Percentiles rank a stretch among this genome's conserved stretches.
phyloP scores from a whole-genome alignment of 2,888 invertebrate species.

The Tenthredo notha region DNA sequence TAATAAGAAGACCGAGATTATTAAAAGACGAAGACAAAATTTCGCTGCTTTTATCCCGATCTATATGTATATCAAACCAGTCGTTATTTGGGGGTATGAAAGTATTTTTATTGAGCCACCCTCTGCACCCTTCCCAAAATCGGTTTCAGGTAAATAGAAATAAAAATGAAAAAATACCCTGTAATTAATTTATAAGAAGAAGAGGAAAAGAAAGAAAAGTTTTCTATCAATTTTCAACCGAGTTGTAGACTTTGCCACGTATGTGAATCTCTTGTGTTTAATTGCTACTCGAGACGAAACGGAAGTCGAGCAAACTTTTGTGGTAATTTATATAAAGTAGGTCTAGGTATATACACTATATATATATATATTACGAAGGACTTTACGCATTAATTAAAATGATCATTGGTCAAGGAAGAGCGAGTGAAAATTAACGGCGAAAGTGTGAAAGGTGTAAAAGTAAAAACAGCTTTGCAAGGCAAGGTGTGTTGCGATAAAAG shows the following conservation, averaged over 20 bases:
- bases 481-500: neutral
- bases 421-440: neutral
- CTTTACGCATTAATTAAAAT: slow-evolving; percentile 3
- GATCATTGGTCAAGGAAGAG: neutral
- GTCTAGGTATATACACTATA: neutral
- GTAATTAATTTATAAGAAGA: no score
- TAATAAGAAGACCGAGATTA: neutral
- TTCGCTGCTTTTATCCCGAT: neutral
- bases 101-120: no score
- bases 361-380: neutral
- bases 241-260: neutral
- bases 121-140: no score
- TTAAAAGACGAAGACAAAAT: neutral
- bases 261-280: neutral
- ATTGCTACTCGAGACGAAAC: neutral
- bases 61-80: neutral
- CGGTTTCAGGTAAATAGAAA: no score
- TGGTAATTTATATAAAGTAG: neutral
- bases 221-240: no score
- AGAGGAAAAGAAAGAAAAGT: no score
- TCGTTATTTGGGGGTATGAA: no score
- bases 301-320: neutral
- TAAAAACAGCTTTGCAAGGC: neutral
- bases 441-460: slow-evolving; percentile 38
- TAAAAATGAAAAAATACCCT: no score